Base-by-base conservation (phyloP, 2,797 vertebrate species). In the Moxostoma hubbsi region DNA sequence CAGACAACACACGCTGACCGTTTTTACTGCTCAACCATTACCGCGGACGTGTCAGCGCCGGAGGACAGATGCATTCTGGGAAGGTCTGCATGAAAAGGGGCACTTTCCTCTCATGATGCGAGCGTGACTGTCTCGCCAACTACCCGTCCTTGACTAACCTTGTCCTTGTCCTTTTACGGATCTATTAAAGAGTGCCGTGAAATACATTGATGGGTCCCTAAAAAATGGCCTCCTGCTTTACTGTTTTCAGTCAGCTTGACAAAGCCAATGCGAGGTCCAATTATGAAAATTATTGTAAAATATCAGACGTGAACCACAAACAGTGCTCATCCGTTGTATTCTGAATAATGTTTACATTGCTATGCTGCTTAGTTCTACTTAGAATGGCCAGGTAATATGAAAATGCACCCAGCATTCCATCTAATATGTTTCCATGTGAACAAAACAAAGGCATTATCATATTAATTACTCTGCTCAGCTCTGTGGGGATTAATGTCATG, bases 151-250 rank as follows among this genome's bases (percentile, higher is more conserved):
- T 94, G 91, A 89, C 89, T 91, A 87, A 93, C 92, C 36, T 36
- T 36, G 36, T 36, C 36, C 92, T 93, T 93, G 90, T 83, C 77
- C 89, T 90, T 92, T 89, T 80, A 91, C 87, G 76, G 88, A 85
- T 91, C 87, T 87, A 93, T 93, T 91, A 93, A 89, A 91, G 88
- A 88, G 82, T 65, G 84, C 74, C 82, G 91, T 93, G 93, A 94
- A 94, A 93, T 91, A 92, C 86, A 50, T 51, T 84, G 88, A 88
- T 88, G 84, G 81, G 85, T 88, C 83, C 57, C 71, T 82, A 79
- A 59, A 75, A 82, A 84, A 80, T 72, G 83, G 83, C 85, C 55
- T 81, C 68, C 71, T 84, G 73, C 90, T 92, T 92, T 90, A 92
- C 86, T 89, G 88, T 83, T 75, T 86, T 74, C 78, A 77, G 74